Evolutionary conservation across 2,113 vertebrate species (phyloP).

Genomic region (Stegostoma tigrinum): DNA sequence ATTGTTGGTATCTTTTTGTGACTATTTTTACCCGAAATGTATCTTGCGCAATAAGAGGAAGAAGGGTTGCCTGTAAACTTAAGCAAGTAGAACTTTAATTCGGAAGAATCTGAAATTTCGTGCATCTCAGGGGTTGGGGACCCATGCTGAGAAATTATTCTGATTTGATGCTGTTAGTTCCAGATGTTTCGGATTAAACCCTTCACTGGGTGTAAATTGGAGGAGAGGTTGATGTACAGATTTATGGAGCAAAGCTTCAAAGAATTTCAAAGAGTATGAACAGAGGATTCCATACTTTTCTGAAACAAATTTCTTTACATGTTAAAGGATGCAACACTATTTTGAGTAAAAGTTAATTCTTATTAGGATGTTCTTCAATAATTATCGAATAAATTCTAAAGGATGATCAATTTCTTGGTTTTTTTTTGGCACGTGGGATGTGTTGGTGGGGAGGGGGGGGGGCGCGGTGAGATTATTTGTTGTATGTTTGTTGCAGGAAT

Average conservation of each 20-base stretch:
- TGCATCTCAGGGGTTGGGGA: background rate
- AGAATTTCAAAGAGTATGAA: background rate
- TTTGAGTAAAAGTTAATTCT: background rate
- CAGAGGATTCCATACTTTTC: background rate
- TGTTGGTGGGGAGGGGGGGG: too few relatives aligned
- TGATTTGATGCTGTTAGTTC: background rate
- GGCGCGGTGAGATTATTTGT: too few relatives aligned
- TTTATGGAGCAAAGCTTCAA: background rate
- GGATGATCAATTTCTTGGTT: background rate
- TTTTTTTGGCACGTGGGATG: background rate
- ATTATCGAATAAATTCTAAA: background rate
- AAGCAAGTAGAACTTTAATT: background rate
- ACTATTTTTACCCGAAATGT: background rate
- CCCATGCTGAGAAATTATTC: background rate
- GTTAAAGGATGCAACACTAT: background rate
- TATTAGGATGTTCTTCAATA: background rate
- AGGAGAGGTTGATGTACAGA: background rate
- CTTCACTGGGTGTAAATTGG: background rate
- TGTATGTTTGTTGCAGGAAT: background rate
- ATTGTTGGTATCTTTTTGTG: background rate
- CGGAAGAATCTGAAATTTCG: background rate
- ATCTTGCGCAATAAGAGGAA: background rate
- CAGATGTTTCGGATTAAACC: background rate
- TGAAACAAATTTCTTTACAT: background rate
- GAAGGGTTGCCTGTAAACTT: background rate